Percentiles rank a stretch among this genome's conserved stretches.
These are phyloP conservation scores for Drosophila fungiperda DNA, from an alignment of 2,888 invertebrate species.

Conservation along the genomic window DNA sequence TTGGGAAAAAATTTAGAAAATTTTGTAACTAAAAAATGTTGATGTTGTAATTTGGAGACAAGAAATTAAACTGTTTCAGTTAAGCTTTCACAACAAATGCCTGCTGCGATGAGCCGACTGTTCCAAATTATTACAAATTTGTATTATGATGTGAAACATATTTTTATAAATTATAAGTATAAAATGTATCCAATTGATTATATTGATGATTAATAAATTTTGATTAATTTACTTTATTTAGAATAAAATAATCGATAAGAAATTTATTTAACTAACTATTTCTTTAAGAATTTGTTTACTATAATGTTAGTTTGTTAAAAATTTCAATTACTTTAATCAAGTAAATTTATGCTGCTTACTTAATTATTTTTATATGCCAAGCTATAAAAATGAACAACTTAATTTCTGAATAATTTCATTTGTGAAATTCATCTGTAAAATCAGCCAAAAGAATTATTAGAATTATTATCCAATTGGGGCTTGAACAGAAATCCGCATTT, in stretches of 20 bases:
- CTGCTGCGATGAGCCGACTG: slow-evolving; percentile 24
- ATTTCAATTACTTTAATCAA: background rate
- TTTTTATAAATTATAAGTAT: background rate
- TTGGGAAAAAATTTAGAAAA: slow-evolving; percentile 21
- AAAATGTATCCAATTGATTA: background rate
- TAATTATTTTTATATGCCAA: background rate
- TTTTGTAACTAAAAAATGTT: slow-evolving; percentile 43
- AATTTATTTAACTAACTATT: background rate
- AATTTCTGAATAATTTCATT: background rate
- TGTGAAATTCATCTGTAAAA: background rate
- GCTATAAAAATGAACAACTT: background rate
- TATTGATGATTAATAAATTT: background rate
- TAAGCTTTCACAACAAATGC: slow-evolving; percentile 11
- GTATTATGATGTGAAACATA: background rate
- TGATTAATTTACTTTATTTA: no score
- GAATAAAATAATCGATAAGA: background rate
- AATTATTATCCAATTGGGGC: background rate
- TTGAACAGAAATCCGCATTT: background rate
- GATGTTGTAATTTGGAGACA: slow-evolving; percentile 41
- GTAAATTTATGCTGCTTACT: background rate
- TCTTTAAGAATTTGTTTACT: background rate
- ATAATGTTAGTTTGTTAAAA: background rate
- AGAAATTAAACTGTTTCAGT: slow-evolving; percentile 33
- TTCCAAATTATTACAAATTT: background rate
- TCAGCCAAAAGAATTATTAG: background rate